Percentiles rank a stretch among this genome's conserved stretches.
Evolutionary conservation across 2,113 vertebrate genomes (phyloP).

Genomic region (Amazona vittata): DNA sequence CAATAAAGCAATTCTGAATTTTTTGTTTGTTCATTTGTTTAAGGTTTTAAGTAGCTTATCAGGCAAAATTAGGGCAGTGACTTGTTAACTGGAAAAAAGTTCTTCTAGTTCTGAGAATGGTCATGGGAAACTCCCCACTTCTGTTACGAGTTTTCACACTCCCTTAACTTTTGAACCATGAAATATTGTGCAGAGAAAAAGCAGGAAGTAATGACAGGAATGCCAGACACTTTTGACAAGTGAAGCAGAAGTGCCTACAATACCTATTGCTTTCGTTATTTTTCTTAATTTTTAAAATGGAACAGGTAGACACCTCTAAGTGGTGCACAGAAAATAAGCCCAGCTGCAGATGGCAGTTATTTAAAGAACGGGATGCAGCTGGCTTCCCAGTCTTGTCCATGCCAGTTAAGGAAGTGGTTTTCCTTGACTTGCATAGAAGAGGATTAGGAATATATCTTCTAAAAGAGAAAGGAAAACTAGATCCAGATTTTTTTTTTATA

Average conservation of each 20-base stretch:
- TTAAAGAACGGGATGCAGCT: background rate
- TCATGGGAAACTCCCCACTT: background rate
- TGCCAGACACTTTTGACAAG: conserved; percentile 9
- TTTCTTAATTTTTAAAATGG: background rate
- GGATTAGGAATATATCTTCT: conserved; percentile 1
- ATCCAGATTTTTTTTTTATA: conserved; percentile 9
- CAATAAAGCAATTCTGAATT: background rate
- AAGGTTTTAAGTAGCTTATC: background rate
- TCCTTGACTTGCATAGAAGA: conserved; percentile 6
- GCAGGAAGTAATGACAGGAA: conserved; percentile 9
- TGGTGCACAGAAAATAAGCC: background rate
- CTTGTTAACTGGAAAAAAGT: background rate
- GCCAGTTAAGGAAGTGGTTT: conserved; percentile 31
- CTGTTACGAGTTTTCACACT: background rate
- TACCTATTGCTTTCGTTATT: background rate
- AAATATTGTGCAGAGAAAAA: background rate
- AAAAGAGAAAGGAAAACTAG: conserved; percentile 4
- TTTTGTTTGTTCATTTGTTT: background rate
- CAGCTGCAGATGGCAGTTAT: background rate
- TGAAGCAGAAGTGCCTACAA: background rate
- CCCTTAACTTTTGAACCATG: background rate
- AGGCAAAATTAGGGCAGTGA: background rate
- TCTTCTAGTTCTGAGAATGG: background rate
- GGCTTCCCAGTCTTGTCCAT: background rate
- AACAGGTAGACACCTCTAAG: background rate